These are phyloP conservation scores for Trilocha varians DNA, from an alignment of 2,888 invertebrate genomes.

Conservation along the genomic window DNA sequence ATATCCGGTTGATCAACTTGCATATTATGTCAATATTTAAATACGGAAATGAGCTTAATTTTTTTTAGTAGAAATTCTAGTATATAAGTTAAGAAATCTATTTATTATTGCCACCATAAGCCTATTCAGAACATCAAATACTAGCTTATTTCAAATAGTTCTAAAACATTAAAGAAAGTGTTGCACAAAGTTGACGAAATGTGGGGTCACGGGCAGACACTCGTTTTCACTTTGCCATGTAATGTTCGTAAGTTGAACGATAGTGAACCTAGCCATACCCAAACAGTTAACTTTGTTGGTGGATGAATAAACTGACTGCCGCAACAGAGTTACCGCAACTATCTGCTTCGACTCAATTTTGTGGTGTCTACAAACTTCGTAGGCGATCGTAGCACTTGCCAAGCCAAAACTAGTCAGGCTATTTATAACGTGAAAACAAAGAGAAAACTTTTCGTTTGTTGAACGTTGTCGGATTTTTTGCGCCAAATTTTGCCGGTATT, in stretches of 20 bases:
- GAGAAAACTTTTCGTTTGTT: background rate
- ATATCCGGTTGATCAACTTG: background rate
- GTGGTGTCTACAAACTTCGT: conserved; percentile 29
- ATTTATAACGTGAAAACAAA: background rate
- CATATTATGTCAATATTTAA: no score
- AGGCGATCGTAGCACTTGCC: conserved; percentile 30
- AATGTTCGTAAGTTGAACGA: conserved; percentile 6
- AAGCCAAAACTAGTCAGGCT: background rate
- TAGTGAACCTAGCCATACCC: conserved; percentile 4
- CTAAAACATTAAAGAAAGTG: background rate
- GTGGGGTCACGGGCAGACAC: conserved; percentile 35
- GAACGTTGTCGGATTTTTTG: background rate
- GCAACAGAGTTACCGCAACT: conserved; percentile 12
- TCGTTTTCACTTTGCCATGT: conserved; percentile 37
- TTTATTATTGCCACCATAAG: no score
- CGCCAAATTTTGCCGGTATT: background rate
- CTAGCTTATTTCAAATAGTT: background rate
- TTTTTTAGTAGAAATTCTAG: no score
- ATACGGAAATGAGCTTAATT: no score
- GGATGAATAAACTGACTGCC: conserved; percentile 10
- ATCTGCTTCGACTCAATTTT: conserved; percentile 14
- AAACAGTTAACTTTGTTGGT: conserved; percentile 17
- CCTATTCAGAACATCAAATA: no score
- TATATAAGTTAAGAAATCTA: no score
- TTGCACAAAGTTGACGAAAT: conserved; percentile 19